These are phyloP conservation scores for Pelodiscus sinensis DNA, from an alignment of 2,113 vertebrate genomes.

Conservation along the genomic window DNA sequence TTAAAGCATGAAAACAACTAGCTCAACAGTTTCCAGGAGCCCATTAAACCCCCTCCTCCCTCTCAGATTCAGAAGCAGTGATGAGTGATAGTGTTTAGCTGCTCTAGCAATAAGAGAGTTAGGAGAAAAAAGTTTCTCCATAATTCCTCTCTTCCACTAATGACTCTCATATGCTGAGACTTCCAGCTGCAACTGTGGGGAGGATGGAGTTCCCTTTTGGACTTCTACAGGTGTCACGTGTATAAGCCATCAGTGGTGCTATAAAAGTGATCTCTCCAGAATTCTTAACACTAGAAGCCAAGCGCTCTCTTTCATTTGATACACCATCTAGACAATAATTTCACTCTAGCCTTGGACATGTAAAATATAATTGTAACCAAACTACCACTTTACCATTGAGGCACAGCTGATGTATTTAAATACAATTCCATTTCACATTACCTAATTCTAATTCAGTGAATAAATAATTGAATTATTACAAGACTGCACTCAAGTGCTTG, in stretches of 20 bases:
- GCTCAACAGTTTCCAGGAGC: slow-evolving; percentile 64
- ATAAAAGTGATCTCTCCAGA: not conserved
- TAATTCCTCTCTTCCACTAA: not conserved
- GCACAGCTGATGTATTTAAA: not conserved
- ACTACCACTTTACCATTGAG: slow-evolving; percentile 7
- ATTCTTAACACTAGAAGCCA: slow-evolving; percentile 13
- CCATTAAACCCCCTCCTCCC: slow-evolving; percentile 23
- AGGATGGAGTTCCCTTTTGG: slow-evolving; percentile 22
- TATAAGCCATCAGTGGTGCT: slow-evolving; percentile 11
- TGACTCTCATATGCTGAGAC: not conserved
- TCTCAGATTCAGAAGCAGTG: slow-evolving; percentile 64
- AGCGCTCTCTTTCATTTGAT: slow-evolving; percentile 29
- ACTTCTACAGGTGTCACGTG: slow-evolving; percentile 47
- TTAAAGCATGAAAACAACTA: slow-evolving; percentile 62
- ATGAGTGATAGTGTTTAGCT: slow-evolving; percentile 74
- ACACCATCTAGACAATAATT: slow-evolving; percentile 32
- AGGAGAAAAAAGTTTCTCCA: not conserved
- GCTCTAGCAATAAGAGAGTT: slow-evolving; percentile 23
- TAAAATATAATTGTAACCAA: slow-evolving; percentile 30
- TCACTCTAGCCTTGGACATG: slow-evolving; percentile 21
- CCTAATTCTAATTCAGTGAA: not conserved
- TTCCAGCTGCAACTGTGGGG: not conserved
- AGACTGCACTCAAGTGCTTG: not conserved
- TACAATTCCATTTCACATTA: not conserved
- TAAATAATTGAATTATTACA: slow-evolving; percentile 5